These are phyloP conservation scores for Fregata magnificens DNA, from an alignment of 2,113 vertebrate species.

Conservation along the genomic window DNA sequence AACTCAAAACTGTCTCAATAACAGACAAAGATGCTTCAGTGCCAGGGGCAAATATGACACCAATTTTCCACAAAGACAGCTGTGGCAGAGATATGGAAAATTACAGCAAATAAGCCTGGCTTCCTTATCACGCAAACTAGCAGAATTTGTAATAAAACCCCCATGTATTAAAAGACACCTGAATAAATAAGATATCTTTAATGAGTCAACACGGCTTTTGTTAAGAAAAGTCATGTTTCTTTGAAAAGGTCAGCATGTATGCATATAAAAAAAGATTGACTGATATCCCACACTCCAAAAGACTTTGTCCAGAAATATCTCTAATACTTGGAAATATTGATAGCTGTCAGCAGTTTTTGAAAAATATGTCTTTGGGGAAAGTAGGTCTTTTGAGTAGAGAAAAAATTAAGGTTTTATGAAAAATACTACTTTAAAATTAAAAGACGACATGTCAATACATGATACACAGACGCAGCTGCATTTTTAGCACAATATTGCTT, in stretches of 20 bases:
- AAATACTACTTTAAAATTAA: background rate
- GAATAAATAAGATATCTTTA: background rate
- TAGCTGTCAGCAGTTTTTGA: background rate
- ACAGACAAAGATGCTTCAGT: constrained; percentile 4
- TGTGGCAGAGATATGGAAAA: background rate
- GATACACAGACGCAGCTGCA: background rate
- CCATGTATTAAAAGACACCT: background rate
- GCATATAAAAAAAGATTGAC: background rate
- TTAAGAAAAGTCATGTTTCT: background rate
- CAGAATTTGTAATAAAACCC: background rate
- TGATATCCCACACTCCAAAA: background rate
- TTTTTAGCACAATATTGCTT: background rate
- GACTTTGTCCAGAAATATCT: background rate
- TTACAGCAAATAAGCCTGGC: background rate
- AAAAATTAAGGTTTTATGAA: background rate
- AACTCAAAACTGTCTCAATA: constrained; percentile 10
- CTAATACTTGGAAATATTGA: background rate
- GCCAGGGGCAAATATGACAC: background rate
- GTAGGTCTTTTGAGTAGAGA: background rate
- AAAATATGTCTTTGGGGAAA: background rate
- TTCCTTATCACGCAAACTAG: background rate
- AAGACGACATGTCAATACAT: background rate
- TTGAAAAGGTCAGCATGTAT: background rate
- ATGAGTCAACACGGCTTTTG: background rate
- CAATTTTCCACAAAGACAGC: background rate